Evolutionary conservation across 2,888 invertebrate species (phyloP).

Genomic region (Rhagonycha fulva): DNA sequence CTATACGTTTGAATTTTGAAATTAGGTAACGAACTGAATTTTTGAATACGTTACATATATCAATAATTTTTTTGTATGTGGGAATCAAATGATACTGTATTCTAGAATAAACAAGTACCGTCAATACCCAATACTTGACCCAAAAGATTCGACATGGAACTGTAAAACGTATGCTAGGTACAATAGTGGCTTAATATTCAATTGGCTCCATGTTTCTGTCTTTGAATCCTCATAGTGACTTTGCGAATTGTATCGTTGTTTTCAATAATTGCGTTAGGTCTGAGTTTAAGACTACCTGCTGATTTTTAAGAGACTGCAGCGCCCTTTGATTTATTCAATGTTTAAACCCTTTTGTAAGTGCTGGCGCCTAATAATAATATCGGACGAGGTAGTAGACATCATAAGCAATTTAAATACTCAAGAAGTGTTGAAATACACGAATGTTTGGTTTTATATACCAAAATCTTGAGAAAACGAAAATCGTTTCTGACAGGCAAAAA

Average conservation of each 20-base stretch:
- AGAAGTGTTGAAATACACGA: neutral
- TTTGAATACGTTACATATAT: neutral
- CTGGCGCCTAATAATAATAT: neutral
- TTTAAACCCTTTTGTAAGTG: neutral
- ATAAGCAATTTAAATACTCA: neutral
- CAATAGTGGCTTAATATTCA: neutral
- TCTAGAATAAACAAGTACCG: neutral
- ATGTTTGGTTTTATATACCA: neutral
- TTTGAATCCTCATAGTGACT: neutral
- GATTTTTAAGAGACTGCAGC: neutral
- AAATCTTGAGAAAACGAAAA: too few relatives aligned
- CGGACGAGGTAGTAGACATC: neutral
- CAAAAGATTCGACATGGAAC: neutral
- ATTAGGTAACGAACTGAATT: neutral
- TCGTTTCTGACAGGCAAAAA: too few relatives aligned
- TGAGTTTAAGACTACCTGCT: neutral
- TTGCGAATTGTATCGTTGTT: neutral
- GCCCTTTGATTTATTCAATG: neutral
- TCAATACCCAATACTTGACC: neutral
- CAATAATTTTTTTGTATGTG: neutral
- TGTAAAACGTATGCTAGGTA: neutral
- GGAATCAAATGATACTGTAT: neutral
- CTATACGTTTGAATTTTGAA: neutral
- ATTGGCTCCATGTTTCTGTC: neutral
- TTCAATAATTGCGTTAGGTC: neutral